Conservation (phyloP, 1,140 invertebrate species). For the Bacillus rossius region DNA sequence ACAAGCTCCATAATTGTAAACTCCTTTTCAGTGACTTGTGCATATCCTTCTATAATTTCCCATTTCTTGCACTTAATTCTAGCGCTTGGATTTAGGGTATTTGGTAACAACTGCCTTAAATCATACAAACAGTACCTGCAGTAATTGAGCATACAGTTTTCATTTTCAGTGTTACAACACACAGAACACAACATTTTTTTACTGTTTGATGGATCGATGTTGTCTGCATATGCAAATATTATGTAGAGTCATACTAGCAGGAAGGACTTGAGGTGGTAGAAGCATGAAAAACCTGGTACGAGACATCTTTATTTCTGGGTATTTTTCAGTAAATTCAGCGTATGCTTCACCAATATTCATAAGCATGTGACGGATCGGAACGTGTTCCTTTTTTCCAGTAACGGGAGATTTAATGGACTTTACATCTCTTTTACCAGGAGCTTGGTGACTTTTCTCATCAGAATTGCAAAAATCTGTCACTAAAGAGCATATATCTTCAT, state of each 20-base stretch:
- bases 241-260: not conserved
- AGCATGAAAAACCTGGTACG: not conserved
- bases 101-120: not conserved
- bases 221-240: not conserved
- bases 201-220: not conserved
- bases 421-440: not conserved
- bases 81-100: not conserved
- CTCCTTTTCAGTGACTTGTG: not conserved
- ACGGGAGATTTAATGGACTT: not conserved
- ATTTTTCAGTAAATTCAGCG: not conserved
- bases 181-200: not conserved
- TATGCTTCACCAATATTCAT: slow-evolving; percentile 1
- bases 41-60: not conserved
- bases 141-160: not conserved
- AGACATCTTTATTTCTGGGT: not conserved
- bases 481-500: no score
- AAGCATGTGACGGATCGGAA: not conserved
- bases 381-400: not conserved
- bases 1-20: not conserved
- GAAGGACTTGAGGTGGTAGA: not conserved
- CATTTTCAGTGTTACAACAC: not conserved
- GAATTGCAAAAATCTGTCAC: not conserved
- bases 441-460: not conserved
- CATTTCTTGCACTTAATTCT: slow-evolving; percentile 1
- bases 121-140: not conserved